Evolutionary conservation across 1,140 invertebrate genomes (phyloP), one percentile per base, ranked within the genome.

Genomic region (Bombus terrestris): DNA sequence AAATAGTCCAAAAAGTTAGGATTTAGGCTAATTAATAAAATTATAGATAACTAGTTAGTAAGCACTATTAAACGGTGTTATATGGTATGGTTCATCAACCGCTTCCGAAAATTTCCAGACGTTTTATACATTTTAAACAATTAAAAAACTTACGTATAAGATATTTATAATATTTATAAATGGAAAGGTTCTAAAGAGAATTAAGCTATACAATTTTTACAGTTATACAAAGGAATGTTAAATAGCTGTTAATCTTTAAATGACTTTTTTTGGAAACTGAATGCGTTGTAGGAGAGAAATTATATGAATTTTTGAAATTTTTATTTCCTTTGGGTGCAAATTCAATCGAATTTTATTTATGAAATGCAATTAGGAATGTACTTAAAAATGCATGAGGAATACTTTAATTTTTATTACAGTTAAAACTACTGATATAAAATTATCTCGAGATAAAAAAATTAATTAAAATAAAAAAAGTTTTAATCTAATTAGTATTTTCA

Each of bases 21-120:
- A 28, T 18, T 85, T 64, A 62, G 12, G 18, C 77, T 80, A 62
- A 32, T 35, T 18, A 62, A 62, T 72, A 22, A 25, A 72, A 73
- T 85, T 39, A 59, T 32, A 13, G n/a, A n/a, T 85, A 8, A 64
- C 41, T 41, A 85, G 57, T 80, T 80, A 85, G 35, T 37, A 28
- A 77, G 68, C 68, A n/a, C 57, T 80, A 62, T 72, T 69, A 68
- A n/a, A 78, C 37, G 10, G 32, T 78, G n/a, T 53, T 37, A 43
- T 68, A 53, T 28, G 9, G 57, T 8, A 22, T 37, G 74, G 28
- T 59, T n/a, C 28, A 57, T 13, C 2, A n/a, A 59, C 18, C 2
- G 13, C 1, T 25, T 57, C n/a, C 15, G 53, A 76, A 59, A 32
- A 25, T 47, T 73, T 32, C 6, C 25, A 76, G 28, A 22, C 15